Evolutionary conservation across 2,113 vertebrate genomes (phyloP).

Genomic region (Periophthalmus modestus): DNA sequence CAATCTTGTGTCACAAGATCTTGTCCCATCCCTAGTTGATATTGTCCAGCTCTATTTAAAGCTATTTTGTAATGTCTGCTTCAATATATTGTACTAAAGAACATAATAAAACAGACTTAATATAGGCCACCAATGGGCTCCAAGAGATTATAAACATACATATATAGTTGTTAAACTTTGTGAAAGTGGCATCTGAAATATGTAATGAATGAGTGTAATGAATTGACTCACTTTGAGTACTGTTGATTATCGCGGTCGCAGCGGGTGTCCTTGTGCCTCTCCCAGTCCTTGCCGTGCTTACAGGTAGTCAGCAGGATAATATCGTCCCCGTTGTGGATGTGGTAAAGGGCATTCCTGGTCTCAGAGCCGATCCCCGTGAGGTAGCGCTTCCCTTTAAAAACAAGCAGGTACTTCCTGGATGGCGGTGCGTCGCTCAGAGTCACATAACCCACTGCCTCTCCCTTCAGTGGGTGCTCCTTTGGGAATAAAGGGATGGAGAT

Average conservation of each 20-base stretch:
- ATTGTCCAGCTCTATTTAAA: no score
- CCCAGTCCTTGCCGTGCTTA: constrained; percentile 84
- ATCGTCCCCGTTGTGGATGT: constrained; percentile 81
- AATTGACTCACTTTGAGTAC: constrained; percentile 79
- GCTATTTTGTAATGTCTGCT: no score
- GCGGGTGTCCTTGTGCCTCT: constrained; percentile 79
- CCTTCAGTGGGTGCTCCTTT: constrained; percentile 79
- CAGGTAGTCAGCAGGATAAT: constrained; percentile 82
- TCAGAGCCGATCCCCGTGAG: constrained; percentile 83
- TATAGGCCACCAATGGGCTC: neutral
- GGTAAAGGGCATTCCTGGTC: constrained; percentile 82
- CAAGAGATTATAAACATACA: neutral
- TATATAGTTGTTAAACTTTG: neutral
- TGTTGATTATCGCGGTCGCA: constrained; percentile 79
- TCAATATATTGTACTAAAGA: no score
- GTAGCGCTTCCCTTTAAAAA: constrained; percentile 84
- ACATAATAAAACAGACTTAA: neutral
- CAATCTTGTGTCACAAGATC: no score
- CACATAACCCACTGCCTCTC: constrained; percentile 66
- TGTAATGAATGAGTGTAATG: neutral
- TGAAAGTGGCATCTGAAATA: neutral
- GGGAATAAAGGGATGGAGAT: constrained; percentile 82
- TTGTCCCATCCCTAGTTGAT: no score
- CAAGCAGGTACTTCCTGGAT: constrained; percentile 79
- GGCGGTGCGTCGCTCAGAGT: constrained; percentile 69